phyloP scores from a whole-genome alignment of 2,888 invertebrate genomes.

The Orthosia incerta region DNA sequence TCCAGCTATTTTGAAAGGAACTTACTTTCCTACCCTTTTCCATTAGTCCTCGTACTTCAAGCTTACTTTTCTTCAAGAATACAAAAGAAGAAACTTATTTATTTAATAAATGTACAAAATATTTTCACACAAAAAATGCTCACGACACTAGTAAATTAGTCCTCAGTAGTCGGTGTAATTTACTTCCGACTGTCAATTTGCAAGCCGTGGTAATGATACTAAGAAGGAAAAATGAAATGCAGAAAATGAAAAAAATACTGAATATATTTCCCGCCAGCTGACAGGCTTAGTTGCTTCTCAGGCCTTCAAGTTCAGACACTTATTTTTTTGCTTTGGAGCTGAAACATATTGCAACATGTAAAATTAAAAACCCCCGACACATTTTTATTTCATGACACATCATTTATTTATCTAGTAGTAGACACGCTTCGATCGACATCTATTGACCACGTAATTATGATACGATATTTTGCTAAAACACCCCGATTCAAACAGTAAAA shows the following conservation, averaged over 20 bases:
- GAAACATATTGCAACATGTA: background rate
- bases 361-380: too few relatives aligned
- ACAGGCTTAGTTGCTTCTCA: background rate
- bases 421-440: too few relatives aligned
- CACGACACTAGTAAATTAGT: conserved; percentile 27
- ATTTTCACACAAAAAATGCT: conserved; percentile 15
- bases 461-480: too few relatives aligned
- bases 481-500: too few relatives aligned
- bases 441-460: too few relatives aligned
- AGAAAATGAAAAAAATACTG: conserved; percentile 29
- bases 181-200: conserved; percentile 39
- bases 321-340: background rate
- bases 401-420: too few relatives aligned
- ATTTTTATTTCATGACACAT: too few relatives aligned
- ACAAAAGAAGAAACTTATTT: conserved; percentile 11
- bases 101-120: conserved; percentile 25
- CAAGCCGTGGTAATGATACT: conserved; percentile 40
- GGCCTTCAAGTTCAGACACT: conserved; percentile 2
- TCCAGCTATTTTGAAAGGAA: background rate
- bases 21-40: background rate
- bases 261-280: conserved; percentile 9
- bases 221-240: conserved; percentile 41
- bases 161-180: conserved; percentile 36
- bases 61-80: background rate
- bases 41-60: background rate